Percentiles rank a stretch among this genome's conserved stretches.
phyloP scores from a whole-genome alignment of 2,888 invertebrate genomes.

The Drosophila antonietae region DNA sequence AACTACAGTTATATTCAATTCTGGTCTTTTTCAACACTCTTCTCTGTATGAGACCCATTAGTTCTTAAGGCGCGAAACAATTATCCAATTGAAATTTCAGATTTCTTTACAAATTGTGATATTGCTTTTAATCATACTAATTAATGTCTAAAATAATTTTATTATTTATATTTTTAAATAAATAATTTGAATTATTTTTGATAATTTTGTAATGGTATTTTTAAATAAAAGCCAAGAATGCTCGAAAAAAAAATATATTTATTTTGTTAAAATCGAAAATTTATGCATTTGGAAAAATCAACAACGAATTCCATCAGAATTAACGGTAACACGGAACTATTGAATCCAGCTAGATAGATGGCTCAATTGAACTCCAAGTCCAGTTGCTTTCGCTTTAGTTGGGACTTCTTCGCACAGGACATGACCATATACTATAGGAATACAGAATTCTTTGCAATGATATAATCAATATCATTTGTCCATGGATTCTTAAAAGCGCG shows the following conservation, averaged over 20 bases:
- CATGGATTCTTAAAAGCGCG: conserved; percentile 96
- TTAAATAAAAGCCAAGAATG: not conserved
- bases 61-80: not conserved
- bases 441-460: conserved; percentile 94
- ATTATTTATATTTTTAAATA: too few species aligned
- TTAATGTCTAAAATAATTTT: not conserved
- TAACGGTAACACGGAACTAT: not conserved
- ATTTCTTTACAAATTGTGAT: too few species aligned
- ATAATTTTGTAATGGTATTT: not conserved
- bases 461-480: conserved; percentile 97
- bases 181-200: too few species aligned
- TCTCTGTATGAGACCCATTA: not conserved
- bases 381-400: not conserved
- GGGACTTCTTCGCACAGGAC: not conserved
- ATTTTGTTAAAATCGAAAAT: not conserved
- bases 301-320: not conserved
- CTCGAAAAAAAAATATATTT: conserved; percentile 1
- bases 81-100: not conserved
- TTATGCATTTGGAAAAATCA: not conserved
- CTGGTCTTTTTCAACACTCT: not conserved
- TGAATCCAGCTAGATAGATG: not conserved
- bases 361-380: not conserved
- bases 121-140: not conserved
- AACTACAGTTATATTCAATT: conserved; percentile 3
- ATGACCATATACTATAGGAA: conserved; percentile 86